phyloP scores from a whole-genome alignment of 2,113 vertebrate species.

The Nansenia antarctica region DNA sequence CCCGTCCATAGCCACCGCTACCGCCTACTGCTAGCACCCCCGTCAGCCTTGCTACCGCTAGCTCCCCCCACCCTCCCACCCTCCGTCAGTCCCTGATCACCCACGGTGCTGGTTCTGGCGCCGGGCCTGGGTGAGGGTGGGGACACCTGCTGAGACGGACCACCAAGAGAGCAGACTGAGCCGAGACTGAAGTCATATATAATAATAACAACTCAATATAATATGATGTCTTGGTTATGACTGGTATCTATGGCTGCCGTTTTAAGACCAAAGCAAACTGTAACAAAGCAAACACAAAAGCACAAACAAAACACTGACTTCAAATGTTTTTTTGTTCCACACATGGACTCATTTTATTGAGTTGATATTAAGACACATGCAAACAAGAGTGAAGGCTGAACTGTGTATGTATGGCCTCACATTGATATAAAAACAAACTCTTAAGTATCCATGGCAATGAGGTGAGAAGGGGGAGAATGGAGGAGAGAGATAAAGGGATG shows the following conservation, averaged over 20 bases:
- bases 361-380: constrained; percentile 48
- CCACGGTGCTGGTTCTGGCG: no score
- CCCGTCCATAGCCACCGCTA: no score
- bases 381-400: constrained; percentile 57
- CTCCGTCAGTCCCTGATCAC: no score
- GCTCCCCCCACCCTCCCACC: no score
- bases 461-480: constrained; percentile 23
- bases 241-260: not conserved
- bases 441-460: constrained; percentile 23
- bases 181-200: not conserved
- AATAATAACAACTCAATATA: not conserved
- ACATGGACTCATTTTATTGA: not conserved
- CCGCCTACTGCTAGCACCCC: no score
- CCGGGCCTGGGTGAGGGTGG: not conserved
- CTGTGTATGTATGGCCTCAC: constrained; percentile 40
- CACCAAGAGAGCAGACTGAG: no score
- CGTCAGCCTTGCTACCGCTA: no score
- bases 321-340: not conserved
- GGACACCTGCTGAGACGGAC: constrained; percentile 6
- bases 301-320: constrained; percentile 7
- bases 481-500: constrained; percentile 35
- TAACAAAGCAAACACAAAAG: not conserved
- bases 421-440: constrained; percentile 40
- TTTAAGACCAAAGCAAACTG: not conserved
- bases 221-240: not conserved